Evolutionary conservation across 2,797 vertebrate genomes (phyloP), one percentile per base, ranked within the genome.

Genomic region (Peromyscus nudipes): DNA sequence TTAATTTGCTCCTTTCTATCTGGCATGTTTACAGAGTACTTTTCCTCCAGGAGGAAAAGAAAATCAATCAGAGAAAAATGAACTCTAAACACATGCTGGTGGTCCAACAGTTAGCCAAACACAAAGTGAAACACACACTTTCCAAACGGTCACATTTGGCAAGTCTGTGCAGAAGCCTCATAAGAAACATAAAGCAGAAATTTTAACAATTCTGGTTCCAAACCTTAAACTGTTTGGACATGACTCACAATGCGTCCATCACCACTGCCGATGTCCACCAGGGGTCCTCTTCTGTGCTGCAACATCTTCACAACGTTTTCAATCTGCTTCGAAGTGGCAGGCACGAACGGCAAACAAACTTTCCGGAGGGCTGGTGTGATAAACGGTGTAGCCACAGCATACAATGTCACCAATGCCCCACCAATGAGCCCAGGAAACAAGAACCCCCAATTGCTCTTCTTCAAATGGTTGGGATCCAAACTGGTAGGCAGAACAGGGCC

Each of bases 221-320:
- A 87, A 81, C 27, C 80, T 37, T 16, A 31, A 57, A 29, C 1
- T 21, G 27, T 13, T 17, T 0, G 0, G 91, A 5, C 1, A 0
- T 2, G 57, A 99, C 99, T 99, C 98, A 99, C 99, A 97, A 99
- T 98, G 27, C 99, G 99, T 19, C 99, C 99, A 84, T 99, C 99
- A 3, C 99, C 99, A 0, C 99, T 99, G 4, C 99, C 99, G 0
- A 99, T 98, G 97, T 99, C 99, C 93, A 99, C 99, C 31, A 99
- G 96, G 0, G 98, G 97, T 49, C 99, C 99, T 0, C 98, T 98
- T 83, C 99, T 98, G 73, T 91, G 49, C 10, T 92, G 98, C 62
- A 99, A 62, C 97, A 98, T 98, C 55, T 71, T 98, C 87, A 99
- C 95, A 21, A 99, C 99, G 0, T 99, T 99, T 64, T 98, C 98